A percentile compares a stretch with the other conserved stretches of the same genome.
Conservation (phyloP, 2,888 invertebrate genomes). For the Ernsta delagoae region DNA sequence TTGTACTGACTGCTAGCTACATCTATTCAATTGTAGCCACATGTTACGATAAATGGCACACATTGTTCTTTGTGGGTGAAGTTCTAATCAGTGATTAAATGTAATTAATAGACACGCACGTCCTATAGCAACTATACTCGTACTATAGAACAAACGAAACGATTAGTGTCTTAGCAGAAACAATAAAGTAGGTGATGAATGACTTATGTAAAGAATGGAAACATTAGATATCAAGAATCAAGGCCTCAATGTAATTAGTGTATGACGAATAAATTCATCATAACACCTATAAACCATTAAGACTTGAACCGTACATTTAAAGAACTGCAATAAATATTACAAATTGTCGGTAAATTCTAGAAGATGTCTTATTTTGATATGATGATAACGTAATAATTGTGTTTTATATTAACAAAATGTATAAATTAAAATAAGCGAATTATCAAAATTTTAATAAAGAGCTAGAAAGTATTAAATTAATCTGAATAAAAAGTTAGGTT, state of each 20-base stretch:
- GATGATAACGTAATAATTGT: too few relatives aligned
- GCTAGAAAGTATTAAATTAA: too few relatives aligned
- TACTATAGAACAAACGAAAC: neutral
- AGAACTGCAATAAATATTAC: too few relatives aligned
- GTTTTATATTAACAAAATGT: too few relatives aligned
- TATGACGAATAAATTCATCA: constrained; percentile 5
- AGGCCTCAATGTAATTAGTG: constrained; percentile 22
- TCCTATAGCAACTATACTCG: neutral
- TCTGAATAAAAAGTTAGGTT: neutral
- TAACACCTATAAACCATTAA: too few relatives aligned
- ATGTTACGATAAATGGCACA: constrained; percentile 26
- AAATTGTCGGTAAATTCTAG: too few relatives aligned
- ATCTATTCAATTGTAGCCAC: constrained; percentile 31
- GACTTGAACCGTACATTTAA: too few relatives aligned
- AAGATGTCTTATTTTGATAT: too few relatives aligned
- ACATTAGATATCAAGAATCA: constrained; percentile 29
- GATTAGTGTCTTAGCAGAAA: constrained; percentile 23
- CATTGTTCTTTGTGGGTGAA: constrained; percentile 22
- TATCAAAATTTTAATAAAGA: too few relatives aligned
- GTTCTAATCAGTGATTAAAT: constrained; percentile 8
- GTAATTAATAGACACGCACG: constrained; percentile 3
- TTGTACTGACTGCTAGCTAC: constrained; percentile 17
- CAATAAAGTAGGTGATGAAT: constrained; percentile 26
- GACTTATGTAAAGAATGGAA: constrained; percentile 21
- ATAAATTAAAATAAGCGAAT: too few relatives aligned